These are phyloP conservation scores for Trididemnum nubilum DNA, from an alignment of 23 tunicate species.

Conservation along the genomic window DNA sequence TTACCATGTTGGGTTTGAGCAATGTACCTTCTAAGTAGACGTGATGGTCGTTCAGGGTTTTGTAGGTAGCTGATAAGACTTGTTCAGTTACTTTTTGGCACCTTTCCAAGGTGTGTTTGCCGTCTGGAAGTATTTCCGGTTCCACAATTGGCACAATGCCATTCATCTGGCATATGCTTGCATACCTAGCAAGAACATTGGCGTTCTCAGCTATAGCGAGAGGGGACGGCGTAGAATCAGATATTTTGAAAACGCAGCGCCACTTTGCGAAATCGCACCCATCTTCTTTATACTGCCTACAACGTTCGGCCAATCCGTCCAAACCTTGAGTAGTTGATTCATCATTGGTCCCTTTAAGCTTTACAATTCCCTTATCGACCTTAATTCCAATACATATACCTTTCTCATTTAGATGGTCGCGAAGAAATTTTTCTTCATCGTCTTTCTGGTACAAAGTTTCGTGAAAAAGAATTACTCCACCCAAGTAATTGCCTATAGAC, in stretches of 20 bases:
- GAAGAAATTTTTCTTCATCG: conserved; percentile 55
- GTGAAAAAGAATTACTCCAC: conserved; percentile 96
- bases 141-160: conserved; percentile 95
- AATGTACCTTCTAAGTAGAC: conserved; percentile 93
- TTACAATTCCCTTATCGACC: conserved; percentile 98
- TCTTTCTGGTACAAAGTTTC: conserved; percentile 97
- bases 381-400: conserved; percentile 92
- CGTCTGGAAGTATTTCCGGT: conserved; percentile 94
- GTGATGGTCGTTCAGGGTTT: conserved; percentile 88
- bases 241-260: conserved; percentile 91
- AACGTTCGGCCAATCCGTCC: conserved; percentile 91
- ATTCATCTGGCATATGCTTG: conserved; percentile 87
- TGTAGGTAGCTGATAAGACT: conserved; percentile 88
- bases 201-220: conserved; percentile 91
- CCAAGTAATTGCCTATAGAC: conserved; percentile 50
- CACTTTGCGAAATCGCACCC: conserved; percentile 99
- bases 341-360: conserved; percentile 76
- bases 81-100: conserved; percentile 93
- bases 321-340: conserved; percentile 96
- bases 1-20: conserved; percentile 97
- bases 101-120: conserved; percentile 77
- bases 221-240: conserved; percentile 80
- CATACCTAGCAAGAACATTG: conserved; percentile 94
- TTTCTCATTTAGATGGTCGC: conserved; percentile 55
- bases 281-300: conserved; percentile 87